phyloP scores from a whole-genome alignment of 2,888 invertebrate species.

The Drosophila atripex region DNA sequence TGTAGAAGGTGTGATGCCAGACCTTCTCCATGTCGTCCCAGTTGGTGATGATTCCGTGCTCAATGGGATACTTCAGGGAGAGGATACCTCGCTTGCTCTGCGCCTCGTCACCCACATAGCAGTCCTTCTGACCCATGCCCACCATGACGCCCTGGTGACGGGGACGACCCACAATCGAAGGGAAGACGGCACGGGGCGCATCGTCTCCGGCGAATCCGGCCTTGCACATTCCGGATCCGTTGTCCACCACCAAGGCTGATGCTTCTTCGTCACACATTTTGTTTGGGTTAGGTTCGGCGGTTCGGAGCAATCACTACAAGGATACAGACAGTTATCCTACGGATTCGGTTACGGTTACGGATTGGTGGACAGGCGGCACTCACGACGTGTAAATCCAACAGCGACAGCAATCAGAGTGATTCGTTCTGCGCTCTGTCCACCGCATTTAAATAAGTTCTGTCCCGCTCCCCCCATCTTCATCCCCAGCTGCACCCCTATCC shows the following conservation, averaged over 20 bases:
- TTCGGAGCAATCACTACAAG: constrained; percentile 55
- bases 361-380: constrained; percentile 44
- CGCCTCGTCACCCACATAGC: constrained; percentile 98
- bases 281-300: constrained; percentile 82
- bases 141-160: constrained; percentile 98
- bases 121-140: constrained; percentile 99
- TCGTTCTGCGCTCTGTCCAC: constrained; percentile 58
- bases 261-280: constrained; percentile 96
- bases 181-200: constrained; percentile 95
- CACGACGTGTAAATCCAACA: constrained; percentile 81
- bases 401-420: constrained; percentile 83
- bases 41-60: constrained; percentile 98
- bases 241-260: constrained; percentile 96
- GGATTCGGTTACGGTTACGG: constrained; percentile 7
- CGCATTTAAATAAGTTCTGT: constrained; percentile 76
- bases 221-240: constrained; percentile 99
- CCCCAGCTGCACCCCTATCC: neutral
- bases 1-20: constrained; percentile 99
- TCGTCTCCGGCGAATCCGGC: constrained; percentile 98
- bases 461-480: constrained; percentile 19
- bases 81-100: constrained; percentile 98
- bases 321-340: constrained; percentile 21
- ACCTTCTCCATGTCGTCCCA: constrained; percentile 99
- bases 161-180: constrained; percentile 97
- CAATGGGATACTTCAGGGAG: constrained; percentile 97